Evolutionary conservation across 2,113 vertebrate genomes (phyloP).

Genomic region (Zootoca vivipara): DNA sequence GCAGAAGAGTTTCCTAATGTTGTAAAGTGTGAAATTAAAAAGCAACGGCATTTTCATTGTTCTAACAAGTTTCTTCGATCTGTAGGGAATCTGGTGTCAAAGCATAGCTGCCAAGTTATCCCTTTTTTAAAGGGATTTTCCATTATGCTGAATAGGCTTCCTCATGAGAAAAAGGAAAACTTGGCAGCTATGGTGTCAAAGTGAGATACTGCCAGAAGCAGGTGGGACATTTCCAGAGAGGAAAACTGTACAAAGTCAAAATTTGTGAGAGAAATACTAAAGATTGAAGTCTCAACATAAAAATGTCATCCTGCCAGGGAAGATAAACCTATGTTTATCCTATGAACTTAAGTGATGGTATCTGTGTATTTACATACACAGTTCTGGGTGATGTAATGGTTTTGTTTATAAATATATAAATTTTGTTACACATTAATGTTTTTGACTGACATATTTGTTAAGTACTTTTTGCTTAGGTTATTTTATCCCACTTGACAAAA

Average conservation of each 20-base stretch:
- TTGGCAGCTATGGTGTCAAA: too few relatives aligned
- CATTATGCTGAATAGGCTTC: too few relatives aligned
- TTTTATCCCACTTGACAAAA: background rate
- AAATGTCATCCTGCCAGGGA: background rate
- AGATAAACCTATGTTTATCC: background rate
- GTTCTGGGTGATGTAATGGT: too few relatives aligned
- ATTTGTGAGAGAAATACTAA: background rate
- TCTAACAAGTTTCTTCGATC: background rate
- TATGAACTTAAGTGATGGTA: too few relatives aligned
- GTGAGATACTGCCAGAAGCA: background rate
- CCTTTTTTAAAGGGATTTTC: too few relatives aligned
- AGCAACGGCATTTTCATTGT: background rate
- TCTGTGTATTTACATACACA: too few relatives aligned
- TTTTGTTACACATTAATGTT: too few relatives aligned
- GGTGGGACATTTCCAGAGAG: background rate
- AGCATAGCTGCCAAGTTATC: too few relatives aligned
- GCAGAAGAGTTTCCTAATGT: background rate
- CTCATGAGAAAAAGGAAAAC: too few relatives aligned
- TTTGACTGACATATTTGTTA: background rate
- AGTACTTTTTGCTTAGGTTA: background rate
- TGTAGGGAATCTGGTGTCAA: background rate
- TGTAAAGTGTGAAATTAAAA: constrained; percentile 10
- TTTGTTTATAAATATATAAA: too few relatives aligned
- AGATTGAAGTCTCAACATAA: background rate
- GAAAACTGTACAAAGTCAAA: background rate